Conservation (phyloP, 1,140 invertebrate species). For the Nylanderia fulva region DNA sequence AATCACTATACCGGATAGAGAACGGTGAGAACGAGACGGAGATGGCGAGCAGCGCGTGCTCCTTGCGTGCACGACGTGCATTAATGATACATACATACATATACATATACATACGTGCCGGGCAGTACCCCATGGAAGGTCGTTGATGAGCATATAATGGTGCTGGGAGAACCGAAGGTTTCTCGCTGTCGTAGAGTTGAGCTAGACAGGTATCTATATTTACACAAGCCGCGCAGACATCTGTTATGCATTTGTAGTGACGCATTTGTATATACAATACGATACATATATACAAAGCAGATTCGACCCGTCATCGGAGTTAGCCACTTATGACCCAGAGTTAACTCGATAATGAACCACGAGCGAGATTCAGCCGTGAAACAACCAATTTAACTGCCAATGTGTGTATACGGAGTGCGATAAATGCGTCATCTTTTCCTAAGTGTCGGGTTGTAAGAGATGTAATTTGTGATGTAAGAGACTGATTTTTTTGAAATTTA, state of each 20-base stretch:
- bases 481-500: neutral
- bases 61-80: conserved; percentile 61
- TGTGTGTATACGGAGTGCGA: neutral
- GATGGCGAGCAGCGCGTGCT: conserved; percentile 19
- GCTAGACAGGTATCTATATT: conserved; percentile 79
- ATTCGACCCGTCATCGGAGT: conserved; percentile 3
- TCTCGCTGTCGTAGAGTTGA: conserved; percentile 51
- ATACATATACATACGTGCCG: no score
- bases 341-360: conserved; percentile 32
- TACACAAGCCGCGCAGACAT: conserved; percentile 77
- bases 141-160: conserved; percentile 81
- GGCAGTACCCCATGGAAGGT: conserved; percentile 72
- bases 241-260: conserved; percentile 69
- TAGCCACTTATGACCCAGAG: neutral
- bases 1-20: neutral
- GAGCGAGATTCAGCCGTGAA: neutral
- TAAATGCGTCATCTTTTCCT: neutral
- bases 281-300: neutral
- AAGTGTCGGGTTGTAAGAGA: no score
- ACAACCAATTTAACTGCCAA: conserved; percentile 6
- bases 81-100: conserved; percentile 73
- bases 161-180: conserved; percentile 63
- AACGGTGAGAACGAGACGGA: conserved; percentile 12
- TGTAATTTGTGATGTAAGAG: neutral
- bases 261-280: no score